phyloP scores from a whole-genome alignment of 2,797 vertebrate species.

The Gastrophryne carolinensis region DNA sequence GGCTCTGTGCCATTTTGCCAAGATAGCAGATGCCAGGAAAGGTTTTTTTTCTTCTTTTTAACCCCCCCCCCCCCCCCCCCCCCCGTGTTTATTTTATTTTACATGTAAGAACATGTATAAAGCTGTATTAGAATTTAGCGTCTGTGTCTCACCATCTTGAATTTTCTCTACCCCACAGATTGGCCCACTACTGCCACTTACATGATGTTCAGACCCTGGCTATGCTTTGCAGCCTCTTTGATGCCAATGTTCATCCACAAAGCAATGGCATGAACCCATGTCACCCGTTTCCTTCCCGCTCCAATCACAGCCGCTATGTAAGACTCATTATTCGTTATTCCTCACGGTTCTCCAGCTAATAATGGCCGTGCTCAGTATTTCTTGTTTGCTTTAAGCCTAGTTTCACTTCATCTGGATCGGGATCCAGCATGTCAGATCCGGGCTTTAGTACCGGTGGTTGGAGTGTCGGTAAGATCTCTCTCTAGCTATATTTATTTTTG shows the following conservation, averaged over 20 bases:
- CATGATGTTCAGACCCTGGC: conserved; percentile 94
- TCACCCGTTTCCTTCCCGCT: conserved; percentile 71
- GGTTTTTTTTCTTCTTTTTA: no score
- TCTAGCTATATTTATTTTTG: neutral
- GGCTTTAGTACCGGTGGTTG: conserved; percentile 75
- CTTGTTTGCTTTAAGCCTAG: conserved; percentile 77
- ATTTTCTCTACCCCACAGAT: conserved; percentile 62
- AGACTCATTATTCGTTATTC: conserved; percentile 46
- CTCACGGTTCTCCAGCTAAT: no score
- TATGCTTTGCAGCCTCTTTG: conserved; percentile 94
- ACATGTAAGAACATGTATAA: no score
- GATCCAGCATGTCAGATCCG: conserved; percentile 91
- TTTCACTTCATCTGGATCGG: conserved; percentile 90
- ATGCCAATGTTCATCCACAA: conserved; percentile 77
- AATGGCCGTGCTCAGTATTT: neutral
- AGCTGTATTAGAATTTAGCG: no score
- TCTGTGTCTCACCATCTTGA: neutral
- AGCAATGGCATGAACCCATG: conserved; percentile 71
- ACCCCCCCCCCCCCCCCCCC: no score
- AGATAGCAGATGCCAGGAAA: no score
- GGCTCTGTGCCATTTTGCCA: no score
- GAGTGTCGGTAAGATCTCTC: conserved; percentile 76
- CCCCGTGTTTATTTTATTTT: no score
- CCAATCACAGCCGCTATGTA: conserved; percentile 84
- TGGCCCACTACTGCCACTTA: conserved; percentile 92